A percentile compares a stretch with the other conserved stretches of the same genome.
These are phyloP conservation scores for Neoitamus cyanurus DNA, from an alignment of 2,888 invertebrate genomes.

Conservation along the genomic window DNA sequence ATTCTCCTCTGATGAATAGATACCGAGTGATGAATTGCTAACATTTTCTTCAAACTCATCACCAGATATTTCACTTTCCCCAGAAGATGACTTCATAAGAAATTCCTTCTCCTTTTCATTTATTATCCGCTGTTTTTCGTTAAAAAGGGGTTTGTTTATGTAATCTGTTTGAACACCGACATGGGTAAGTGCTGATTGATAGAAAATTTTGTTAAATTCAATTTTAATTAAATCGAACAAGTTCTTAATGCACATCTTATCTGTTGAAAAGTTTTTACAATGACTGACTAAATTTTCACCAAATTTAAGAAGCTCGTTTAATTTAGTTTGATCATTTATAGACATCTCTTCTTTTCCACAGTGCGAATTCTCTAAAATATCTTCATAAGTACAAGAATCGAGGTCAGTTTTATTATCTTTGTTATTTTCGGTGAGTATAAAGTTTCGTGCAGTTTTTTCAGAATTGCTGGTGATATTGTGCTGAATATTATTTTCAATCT, in stretches of 20 bases:
- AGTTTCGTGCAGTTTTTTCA: neutral
- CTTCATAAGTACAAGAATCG: neutral
- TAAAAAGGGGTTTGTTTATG: neutral
- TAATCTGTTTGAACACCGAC: constrained; percentile 5
- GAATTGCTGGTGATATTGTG: neutral
- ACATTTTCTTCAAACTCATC: neutral
- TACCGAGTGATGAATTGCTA: neutral
- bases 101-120: constrained; percentile 29
- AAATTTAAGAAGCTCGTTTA: neutral
- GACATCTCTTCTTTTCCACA: neutral
- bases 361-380: neutral
- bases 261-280: neutral
- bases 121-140: constrained; percentile 7
- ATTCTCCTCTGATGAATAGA: neutral
- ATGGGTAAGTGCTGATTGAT: neutral
- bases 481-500: neutral
- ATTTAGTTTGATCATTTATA: neutral
- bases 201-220: constrained; percentile 16
- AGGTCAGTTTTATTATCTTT: neutral
- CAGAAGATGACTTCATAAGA: neutral
- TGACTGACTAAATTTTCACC: neutral
- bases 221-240: neutral
- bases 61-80: neutral
- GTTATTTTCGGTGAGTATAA: neutral
- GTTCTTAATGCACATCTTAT: neutral